Evolutionary conservation across 2,797 vertebrate genomes (phyloP).

Genomic region (Tolypeutes matacus): DNA sequence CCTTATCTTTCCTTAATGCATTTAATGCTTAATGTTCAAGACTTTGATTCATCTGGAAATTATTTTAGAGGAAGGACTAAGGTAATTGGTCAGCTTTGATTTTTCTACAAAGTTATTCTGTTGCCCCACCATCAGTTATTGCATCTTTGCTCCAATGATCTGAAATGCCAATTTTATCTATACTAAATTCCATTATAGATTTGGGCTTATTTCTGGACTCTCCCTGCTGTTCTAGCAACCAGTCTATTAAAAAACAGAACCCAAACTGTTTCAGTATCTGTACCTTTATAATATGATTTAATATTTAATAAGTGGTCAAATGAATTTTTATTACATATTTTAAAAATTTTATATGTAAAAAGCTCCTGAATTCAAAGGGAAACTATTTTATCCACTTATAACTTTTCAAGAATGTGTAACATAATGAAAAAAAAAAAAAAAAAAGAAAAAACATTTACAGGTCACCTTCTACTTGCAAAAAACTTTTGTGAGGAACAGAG

Average conservation of each 20-base stretch:
- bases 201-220: slow-evolving; percentile 18
- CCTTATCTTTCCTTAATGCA: background rate
- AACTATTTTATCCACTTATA: background rate
- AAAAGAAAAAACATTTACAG: background rate
- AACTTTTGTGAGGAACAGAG: background rate
- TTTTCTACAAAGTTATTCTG: background rate
- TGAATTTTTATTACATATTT: slow-evolving; percentile 25
- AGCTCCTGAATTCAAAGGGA: slow-evolving; percentile 51
- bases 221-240: background rate
- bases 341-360: background rate
- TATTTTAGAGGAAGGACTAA: slow-evolving; percentile 13
- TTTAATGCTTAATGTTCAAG: slow-evolving; percentile 28
- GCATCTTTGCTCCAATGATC: background rate
- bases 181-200: background rate
- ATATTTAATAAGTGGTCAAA: background rate
- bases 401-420: background rate
- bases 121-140: background rate
- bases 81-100: background rate
- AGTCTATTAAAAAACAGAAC: background rate
- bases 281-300: slow-evolving; percentile 10
- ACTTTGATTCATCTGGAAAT: slow-evolving; percentile 20
- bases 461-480: background rate
- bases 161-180: slow-evolving; percentile 3
- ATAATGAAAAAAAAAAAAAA: background rate
- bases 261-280: background rate